Evolutionary conservation across 2,888 invertebrate species (phyloP).

Genomic region (Dynastes hyllus): DNA sequence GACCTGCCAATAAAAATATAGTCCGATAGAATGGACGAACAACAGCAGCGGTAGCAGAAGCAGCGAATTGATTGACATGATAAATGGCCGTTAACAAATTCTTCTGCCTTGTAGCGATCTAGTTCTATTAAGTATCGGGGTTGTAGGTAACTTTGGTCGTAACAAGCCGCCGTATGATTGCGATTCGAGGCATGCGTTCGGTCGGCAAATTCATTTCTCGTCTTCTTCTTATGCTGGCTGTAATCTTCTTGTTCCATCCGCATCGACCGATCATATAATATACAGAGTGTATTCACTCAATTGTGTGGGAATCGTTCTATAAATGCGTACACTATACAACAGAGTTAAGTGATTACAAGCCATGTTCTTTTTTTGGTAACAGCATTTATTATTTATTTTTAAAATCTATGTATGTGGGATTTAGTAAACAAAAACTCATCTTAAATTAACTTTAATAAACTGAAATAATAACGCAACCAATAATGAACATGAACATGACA

Average conservation of each 20-base stretch:
- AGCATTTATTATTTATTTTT: too few relatives aligned
- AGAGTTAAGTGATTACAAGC: too few relatives aligned
- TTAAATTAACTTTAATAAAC: too few relatives aligned
- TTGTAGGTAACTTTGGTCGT: constrained; percentile 62
- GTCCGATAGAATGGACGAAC: constrained; percentile 50
- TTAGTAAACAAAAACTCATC: too few relatives aligned
- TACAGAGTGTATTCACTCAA: too few relatives aligned
- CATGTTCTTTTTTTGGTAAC: too few relatives aligned
- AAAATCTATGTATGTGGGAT: too few relatives aligned
- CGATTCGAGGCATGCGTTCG: constrained; percentile 63
- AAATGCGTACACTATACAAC: too few relatives aligned
- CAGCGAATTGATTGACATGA: constrained; percentile 60
- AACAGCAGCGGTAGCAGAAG: background rate
- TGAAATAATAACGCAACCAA: too few relatives aligned
- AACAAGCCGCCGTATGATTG: constrained; percentile 63
- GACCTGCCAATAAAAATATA: constrained; percentile 57
- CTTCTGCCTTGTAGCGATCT: constrained; percentile 58
- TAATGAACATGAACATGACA: too few relatives aligned
- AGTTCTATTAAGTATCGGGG: constrained; percentile 61
- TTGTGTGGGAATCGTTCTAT: too few relatives aligned
- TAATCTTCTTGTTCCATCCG: background rate
- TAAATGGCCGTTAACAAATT: constrained; percentile 62
- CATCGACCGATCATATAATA: too few relatives aligned
- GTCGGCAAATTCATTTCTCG: constrained; percentile 48
- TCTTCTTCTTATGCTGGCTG: background rate